Evolutionary conservation across 2,113 vertebrate species (phyloP).

Genomic region (Crotalus tigris): DNA sequence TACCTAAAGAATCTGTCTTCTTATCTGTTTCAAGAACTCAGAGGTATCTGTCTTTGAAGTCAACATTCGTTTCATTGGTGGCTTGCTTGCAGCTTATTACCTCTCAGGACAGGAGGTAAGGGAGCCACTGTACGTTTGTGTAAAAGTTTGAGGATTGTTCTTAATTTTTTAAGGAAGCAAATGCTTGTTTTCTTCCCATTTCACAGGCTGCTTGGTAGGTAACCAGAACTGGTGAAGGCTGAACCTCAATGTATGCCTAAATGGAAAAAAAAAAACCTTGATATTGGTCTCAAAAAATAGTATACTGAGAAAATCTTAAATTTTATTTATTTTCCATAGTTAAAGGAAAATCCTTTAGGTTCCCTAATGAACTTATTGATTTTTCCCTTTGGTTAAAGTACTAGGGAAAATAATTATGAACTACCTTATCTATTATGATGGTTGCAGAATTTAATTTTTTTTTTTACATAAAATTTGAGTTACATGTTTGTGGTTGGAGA

Average conservation of each 20-base stretch:
- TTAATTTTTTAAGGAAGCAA: neutral
- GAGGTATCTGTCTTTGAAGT: slow-evolving; percentile 94
- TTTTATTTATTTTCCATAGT: neutral
- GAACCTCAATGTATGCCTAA: neutral
- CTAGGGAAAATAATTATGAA: neutral
- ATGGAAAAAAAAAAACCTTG: neutral
- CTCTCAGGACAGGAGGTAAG: slow-evolving; percentile 89
- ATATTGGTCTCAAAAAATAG: neutral
- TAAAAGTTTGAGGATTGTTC: neutral
- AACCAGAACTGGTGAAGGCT: neutral
- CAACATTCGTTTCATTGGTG: slow-evolving; percentile 91
- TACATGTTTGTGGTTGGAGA: neutral
- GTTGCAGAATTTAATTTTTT: neutral
- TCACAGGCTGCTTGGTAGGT: neutral
- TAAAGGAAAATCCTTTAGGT: neutral
- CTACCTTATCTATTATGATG: neutral
- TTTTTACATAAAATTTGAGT: neutral
- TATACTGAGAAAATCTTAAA: neutral
- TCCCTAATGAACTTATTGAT: neutral
- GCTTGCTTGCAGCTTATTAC: slow-evolving; percentile 86
- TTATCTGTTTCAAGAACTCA: slow-evolving; percentile 76
- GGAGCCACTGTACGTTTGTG: neutral
- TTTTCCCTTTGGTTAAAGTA: neutral
- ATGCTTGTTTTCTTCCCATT: neutral
- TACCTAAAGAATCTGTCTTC: neutral